Evolutionary conservation across 2,888 invertebrate genomes (phyloP).

Genomic region (Cryptocephalus moraei): DNA sequence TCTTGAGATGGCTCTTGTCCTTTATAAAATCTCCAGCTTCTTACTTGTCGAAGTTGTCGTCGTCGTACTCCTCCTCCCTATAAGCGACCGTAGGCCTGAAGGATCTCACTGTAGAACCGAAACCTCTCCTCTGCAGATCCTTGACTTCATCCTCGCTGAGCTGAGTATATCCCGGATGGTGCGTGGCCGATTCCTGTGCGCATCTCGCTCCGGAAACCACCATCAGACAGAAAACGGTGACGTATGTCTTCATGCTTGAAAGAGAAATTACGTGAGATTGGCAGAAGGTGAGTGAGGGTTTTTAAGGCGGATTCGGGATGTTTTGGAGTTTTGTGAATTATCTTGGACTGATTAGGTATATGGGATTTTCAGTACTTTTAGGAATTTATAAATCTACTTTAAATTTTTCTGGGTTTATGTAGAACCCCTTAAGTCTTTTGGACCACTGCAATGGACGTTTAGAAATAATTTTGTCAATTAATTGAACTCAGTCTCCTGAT

Average conservation of each 20-base stretch:
- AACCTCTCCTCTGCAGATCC: constrained; percentile 18
- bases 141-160: constrained; percentile 12
- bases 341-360: no score
- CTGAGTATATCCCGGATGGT: constrained; percentile 16
- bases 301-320: no score
- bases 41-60: constrained; percentile 16
- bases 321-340: no score
- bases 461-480: no score
- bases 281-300: not conserved
- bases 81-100: constrained; percentile 18
- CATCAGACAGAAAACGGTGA: constrained; percentile 8
- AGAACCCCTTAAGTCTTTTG: no score
- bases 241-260: constrained; percentile 17
- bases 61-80: constrained; percentile 17
- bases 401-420: no score
- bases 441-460: no score
- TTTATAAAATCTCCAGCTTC: no score
- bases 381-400: no score
- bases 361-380: no score
- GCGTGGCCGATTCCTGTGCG: constrained; percentile 15
- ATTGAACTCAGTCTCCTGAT: no score
- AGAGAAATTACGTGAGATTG: not conserved
- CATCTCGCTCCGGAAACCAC: constrained; percentile 8
- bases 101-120: constrained; percentile 14
- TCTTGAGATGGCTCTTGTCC: no score